Percentiles rank a stretch among this genome's conserved stretches.
Conservation (phyloP, 2,888 invertebrate species). For the Tetheella fluctuosa region DNA sequence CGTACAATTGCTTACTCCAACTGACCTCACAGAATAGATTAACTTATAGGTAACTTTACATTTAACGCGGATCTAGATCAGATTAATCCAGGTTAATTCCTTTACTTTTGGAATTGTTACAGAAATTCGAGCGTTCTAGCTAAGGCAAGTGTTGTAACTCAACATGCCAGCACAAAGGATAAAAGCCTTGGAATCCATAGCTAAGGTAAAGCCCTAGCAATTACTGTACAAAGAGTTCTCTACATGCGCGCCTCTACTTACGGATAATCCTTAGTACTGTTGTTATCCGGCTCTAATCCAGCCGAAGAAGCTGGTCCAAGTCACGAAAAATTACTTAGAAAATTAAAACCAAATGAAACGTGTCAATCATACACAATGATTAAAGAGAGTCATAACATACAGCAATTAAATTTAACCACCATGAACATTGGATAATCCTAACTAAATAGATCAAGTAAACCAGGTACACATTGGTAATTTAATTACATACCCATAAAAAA, state of each 20-base stretch:
- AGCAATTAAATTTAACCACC: too few relatives aligned
- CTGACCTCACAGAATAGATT: not conserved
- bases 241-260: conserved; percentile 43
- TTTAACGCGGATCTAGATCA: not conserved
- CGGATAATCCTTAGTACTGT: conserved; percentile 51
- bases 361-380: not conserved
- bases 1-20: not conserved
- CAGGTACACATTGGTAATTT: too few relatives aligned
- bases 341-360: conserved; percentile 1
- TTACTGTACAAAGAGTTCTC: conserved; percentile 50
- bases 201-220: conserved; percentile 58
- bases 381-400: too few relatives aligned
- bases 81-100: not conserved
- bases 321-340: conserved; percentile 11
- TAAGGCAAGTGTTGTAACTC: not conserved
- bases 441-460: too few relatives aligned
- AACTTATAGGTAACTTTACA: not conserved
- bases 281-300: conserved; percentile 56
- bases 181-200: conserved; percentile 30
- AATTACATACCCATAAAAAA: too few relatives aligned
- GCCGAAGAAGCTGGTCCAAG: conserved; percentile 26
- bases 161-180: conserved; percentile 9
- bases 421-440: too few relatives aligned
- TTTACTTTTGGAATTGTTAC: conserved; percentile 16
- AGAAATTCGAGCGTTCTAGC: not conserved